These are phyloP conservation scores for Ursus arctos DNA, from an alignment of 2,113 vertebrate species.

Conservation along the genomic window DNA sequence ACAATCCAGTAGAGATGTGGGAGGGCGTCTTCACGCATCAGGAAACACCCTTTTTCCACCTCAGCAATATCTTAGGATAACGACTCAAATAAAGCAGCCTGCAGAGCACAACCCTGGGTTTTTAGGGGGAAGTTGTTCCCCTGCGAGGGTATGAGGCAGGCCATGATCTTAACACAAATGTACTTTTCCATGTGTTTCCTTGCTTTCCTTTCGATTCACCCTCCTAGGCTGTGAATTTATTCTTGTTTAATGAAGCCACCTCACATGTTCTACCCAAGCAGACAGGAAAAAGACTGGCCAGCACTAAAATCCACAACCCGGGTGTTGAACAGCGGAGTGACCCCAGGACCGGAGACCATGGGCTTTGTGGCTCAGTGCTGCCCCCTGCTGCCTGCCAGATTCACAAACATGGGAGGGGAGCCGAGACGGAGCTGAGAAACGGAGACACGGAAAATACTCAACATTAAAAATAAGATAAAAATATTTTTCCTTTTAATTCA, in stretches of 20 bases:
- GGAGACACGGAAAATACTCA: neutral
- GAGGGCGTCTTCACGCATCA: neutral
- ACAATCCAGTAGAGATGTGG: rapidly evolving
- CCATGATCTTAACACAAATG: neutral
- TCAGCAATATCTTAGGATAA: neutral
- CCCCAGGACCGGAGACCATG: neutral
- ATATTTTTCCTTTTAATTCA: neutral
- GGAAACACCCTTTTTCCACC: neutral
- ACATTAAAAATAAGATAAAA: neutral
- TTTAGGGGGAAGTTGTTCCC: neutral
- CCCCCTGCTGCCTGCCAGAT: neutral
- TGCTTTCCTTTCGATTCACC: neutral
- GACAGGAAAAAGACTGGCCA: neutral
- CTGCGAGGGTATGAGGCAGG: neutral
- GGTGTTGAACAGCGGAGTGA: rapidly evolving
- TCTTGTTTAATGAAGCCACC: neutral
- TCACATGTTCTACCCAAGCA: neutral
- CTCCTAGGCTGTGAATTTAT: neutral
- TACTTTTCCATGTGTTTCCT: neutral
- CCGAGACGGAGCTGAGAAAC: rapidly evolving
- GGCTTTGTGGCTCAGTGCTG: neutral
- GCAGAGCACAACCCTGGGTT: neutral
- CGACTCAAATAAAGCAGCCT: no score
- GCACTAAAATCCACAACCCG: neutral
- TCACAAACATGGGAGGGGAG: rapidly evolving